phyloP scores from a whole-genome alignment of 2,797 vertebrate genomes.

The Odontamblyopus rebecca region DNA sequence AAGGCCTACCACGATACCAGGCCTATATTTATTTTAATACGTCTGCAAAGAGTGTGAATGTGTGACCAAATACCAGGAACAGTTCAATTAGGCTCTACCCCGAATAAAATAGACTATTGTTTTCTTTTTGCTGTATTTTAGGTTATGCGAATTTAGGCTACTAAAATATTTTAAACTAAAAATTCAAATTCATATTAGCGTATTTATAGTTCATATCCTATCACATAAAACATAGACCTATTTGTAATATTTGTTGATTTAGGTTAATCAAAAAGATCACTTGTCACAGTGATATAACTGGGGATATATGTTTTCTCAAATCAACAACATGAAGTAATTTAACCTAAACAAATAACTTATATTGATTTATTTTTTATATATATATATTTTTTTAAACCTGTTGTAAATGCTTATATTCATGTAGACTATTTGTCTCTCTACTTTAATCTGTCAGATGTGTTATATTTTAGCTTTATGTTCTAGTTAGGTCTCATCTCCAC shows the following conservation, averaged over 20 bases:
- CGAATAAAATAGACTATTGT: not conserved
- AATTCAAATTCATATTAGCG: no score
- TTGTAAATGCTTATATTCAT: no score
- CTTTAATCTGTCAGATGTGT: slow-evolving; percentile 29
- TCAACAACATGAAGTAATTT: not conserved
- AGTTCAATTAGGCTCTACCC: no score
- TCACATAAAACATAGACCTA: no score
- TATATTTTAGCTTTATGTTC: slow-evolving; percentile 36
- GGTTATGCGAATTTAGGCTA: not conserved
- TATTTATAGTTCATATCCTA: not conserved
- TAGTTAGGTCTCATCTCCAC: slow-evolving; percentile 14
- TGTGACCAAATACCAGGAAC: no score
- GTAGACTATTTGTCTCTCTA: not conserved
- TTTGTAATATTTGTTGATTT: no score
- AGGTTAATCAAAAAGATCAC: no score
- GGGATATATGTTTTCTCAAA: not conserved
- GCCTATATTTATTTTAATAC: not conserved
- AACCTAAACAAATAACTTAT: not conserved
- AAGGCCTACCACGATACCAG: not conserved
- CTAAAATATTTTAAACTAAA: not conserved
- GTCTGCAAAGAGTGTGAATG: not conserved
- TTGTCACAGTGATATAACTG: no score
- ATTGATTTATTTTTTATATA: no score
- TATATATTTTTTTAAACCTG: no score
- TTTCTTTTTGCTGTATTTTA: not conserved